Conservation (phyloP, 2,888 invertebrate species). For the Meta bourneti region DNA sequence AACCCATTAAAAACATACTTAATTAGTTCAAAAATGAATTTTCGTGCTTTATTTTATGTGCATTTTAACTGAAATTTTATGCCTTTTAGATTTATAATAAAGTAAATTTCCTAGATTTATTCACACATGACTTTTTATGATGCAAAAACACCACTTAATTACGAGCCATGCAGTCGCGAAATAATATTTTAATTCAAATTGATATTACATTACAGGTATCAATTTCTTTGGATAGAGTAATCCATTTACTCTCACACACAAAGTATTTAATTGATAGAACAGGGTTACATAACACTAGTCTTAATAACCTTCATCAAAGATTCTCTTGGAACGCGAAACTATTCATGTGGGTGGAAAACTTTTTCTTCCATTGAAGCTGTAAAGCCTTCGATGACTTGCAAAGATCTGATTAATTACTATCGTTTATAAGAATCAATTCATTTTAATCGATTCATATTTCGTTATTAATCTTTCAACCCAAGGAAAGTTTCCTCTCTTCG, state of each 20-base stretch:
- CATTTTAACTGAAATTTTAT: no score
- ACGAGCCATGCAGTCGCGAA: no score
- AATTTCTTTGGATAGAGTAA: neutral
- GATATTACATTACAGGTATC: no score
- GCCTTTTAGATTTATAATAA: no score
- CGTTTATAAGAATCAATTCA: constrained; percentile 26
- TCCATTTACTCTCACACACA: neutral
- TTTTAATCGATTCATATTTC: constrained; percentile 27
- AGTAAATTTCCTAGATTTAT: no score
- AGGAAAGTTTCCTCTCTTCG: constrained; percentile 16
- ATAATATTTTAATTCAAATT: no score
- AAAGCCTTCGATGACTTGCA: neutral
- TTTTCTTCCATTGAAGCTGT: constrained; percentile 22
- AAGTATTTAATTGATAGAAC: constrained; percentile 1
- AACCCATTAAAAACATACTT: no score
- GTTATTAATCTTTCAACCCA: constrained; percentile 21
- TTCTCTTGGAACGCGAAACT: constrained; percentile 7
- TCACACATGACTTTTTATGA: no score
- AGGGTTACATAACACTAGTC: no score
- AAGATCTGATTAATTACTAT: constrained; percentile 42
- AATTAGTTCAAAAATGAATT: no score
- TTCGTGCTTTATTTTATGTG: no score
- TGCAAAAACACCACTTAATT: no score
- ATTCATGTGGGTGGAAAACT: neutral
- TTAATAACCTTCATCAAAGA: constrained; percentile 4